phyloP scores from a whole-genome alignment of 2,797 vertebrate genomes.

The Lepus townsendii region DNA sequence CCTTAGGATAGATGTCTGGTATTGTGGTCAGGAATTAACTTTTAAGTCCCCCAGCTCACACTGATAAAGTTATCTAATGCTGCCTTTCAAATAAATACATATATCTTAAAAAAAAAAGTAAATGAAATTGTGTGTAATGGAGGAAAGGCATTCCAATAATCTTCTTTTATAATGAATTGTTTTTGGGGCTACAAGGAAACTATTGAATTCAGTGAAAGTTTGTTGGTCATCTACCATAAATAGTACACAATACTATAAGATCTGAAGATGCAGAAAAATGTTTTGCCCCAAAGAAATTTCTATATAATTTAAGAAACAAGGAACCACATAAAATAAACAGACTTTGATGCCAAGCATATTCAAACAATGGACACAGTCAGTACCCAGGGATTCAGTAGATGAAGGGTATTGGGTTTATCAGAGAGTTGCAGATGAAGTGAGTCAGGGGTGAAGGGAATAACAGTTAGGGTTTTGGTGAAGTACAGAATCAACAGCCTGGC shows the following conservation, averaged over 20 bases:
- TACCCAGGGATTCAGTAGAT: background rate
- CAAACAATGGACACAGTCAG: background rate
- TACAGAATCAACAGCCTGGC: background rate
- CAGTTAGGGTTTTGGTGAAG: background rate
- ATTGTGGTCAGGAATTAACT: conserved; percentile 5
- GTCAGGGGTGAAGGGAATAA: background rate
- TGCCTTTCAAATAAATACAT: too few species aligned
- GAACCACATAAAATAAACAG: background rate
- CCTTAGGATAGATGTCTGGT: background rate
- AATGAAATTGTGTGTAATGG: background rate
- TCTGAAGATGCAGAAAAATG: background rate
- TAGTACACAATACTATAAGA: background rate
- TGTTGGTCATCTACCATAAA: background rate
- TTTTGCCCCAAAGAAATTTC: background rate
- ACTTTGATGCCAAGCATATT: background rate
- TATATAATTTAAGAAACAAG: background rate
- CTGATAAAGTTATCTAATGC: background rate
- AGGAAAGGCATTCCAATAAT: conserved; percentile 19
- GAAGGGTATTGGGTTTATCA: background rate
- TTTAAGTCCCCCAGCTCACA: background rate
- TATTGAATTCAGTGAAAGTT: background rate
- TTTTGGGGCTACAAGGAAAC: background rate
- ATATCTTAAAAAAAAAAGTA: background rate
- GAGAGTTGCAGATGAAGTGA: background rate
- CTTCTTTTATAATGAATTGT: background rate